Evolutionary conservation across 2,888 invertebrate species (phyloP).

Genomic region (Corbicula japonica): DNA sequence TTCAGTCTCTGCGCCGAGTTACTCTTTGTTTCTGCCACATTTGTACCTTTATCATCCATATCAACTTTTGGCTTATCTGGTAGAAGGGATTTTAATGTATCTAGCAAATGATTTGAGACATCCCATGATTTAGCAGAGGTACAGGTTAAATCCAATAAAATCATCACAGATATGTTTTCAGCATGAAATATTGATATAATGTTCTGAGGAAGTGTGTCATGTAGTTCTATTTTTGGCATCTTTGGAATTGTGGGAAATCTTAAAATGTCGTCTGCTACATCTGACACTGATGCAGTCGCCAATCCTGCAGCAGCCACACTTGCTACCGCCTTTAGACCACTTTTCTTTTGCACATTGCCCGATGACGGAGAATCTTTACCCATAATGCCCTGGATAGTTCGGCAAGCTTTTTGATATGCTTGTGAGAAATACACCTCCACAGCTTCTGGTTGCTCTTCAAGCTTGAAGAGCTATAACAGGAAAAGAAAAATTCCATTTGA

Average conservation of each 20-base stretch:
- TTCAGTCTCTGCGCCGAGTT: slow-evolving; percentile 46
- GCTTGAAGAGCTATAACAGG: slow-evolving; percentile 79
- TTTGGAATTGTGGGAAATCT: slow-evolving; percentile 68
- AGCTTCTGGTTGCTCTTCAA: slow-evolving; percentile 77
- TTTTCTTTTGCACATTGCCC: slow-evolving; percentile 50
- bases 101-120: slow-evolving; percentile 78
- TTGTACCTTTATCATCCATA: slow-evolving; percentile 1
- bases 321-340: slow-evolving; percentile 76
- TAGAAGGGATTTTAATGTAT: slow-evolving; percentile 71
- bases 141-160: slow-evolving; percentile 81
- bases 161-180: slow-evolving; percentile 72
- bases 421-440: slow-evolving; percentile 82
- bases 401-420: slow-evolving; percentile 73
- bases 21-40: slow-evolving; percentile 32
- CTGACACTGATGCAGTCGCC: slow-evolving; percentile 79
- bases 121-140: slow-evolving; percentile 79
- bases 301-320: slow-evolving; percentile 83
- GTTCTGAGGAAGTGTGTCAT: slow-evolving; percentile 61
- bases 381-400: slow-evolving; percentile 70
- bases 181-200: slow-evolving; percentile 67
- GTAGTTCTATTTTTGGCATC: slow-evolving; percentile 48
- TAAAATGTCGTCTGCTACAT: slow-evolving; percentile 81
- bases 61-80: slow-evolving; percentile 1
- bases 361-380: slow-evolving; percentile 49
- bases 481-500: no score